phyloP scores from a whole-genome alignment of 2,888 invertebrate genomes.

The Tachystola acroxantha region DNA sequence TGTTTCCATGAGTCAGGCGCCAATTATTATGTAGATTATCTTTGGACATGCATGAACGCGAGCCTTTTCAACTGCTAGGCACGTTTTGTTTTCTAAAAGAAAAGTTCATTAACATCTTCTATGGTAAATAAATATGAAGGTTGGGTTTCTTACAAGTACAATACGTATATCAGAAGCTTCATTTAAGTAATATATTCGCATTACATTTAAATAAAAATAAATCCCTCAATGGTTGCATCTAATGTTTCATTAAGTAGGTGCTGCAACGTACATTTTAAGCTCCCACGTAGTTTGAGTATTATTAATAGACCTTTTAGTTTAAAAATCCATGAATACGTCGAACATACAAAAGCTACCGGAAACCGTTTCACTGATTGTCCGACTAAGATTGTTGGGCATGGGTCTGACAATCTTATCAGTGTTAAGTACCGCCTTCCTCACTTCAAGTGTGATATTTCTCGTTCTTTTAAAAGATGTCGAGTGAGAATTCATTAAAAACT shows the following conservation, averaged over 20 bases:
- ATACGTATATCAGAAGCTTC: too few relatives aligned
- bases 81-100: slow-evolving; percentile 20
- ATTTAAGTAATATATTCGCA: too few relatives aligned
- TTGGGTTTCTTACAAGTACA: too few relatives aligned
- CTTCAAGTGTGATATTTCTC: slow-evolving; percentile 36
- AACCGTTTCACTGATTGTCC: slow-evolving; percentile 6
- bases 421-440: slow-evolving; percentile 12
- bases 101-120: slow-evolving; percentile 30
- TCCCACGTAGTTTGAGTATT: neutral
- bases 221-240: too few relatives aligned
- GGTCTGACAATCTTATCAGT: slow-evolving; percentile 20
- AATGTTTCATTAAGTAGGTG: too few relatives aligned
- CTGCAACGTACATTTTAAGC: too few relatives aligned
- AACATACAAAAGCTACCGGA: slow-evolving; percentile 11
- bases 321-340: slow-evolving; percentile 3
- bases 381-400: too few relatives aligned
- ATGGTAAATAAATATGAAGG: neutral
- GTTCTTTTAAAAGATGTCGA: slow-evolving; percentile 10
- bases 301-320: neutral
- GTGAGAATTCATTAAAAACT: slow-evolving; percentile 8
- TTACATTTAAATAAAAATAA: too few relatives aligned
- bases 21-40: slow-evolving; percentile 46
- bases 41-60: slow-evolving; percentile 26
- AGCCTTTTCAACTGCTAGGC: slow-evolving; percentile 14
- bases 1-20: slow-evolving; percentile 25